A percentile compares a stretch with the other conserved stretches of the same genome.
phyloP scores from a whole-genome alignment of 2,113 vertebrate genomes.

The Polypterus bichir region DNA sequence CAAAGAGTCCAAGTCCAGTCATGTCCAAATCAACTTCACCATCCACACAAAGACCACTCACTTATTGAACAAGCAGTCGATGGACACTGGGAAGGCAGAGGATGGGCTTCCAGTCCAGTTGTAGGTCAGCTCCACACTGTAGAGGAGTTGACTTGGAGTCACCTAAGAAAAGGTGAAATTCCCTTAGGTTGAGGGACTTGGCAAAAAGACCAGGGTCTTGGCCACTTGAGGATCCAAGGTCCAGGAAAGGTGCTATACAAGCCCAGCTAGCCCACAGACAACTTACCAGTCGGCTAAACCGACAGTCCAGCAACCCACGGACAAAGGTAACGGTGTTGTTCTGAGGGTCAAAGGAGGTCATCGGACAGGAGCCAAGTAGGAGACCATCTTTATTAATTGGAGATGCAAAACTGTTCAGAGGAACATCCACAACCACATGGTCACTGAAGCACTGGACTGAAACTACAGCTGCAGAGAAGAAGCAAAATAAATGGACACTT shows the following conservation, averaged over 20 bases:
- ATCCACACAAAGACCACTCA: neutral
- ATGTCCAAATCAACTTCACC: neutral
- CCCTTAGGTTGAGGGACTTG: rapidly evolving
- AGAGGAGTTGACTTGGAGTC: constrained; percentile 29
- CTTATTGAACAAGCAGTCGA: constrained; percentile 38
- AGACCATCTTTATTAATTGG: constrained; percentile 26
- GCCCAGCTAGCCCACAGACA: neutral
- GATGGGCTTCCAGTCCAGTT: constrained; percentile 26
- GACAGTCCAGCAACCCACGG: constrained; percentile 28
- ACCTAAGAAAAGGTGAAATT: constrained; percentile 21
- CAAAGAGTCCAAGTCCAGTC: neutral
- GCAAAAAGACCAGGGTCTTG: neutral
- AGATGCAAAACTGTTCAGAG: constrained; percentile 25
- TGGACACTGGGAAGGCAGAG: constrained; percentile 17
- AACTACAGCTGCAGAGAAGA: constrained; percentile 26
- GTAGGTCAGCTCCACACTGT: constrained; percentile 33
- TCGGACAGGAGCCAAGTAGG: constrained; percentile 43
- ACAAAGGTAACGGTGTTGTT: constrained; percentile 27
- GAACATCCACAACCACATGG: constrained; percentile 17
- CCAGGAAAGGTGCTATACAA: neutral
- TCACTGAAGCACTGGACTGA: constrained; percentile 25
- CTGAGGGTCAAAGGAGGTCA: constrained; percentile 21
- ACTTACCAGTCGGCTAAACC: constrained; percentile 35
- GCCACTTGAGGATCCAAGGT: neutral
- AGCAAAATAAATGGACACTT: neutral